Conservation (phyloP, 2,113 vertebrate genomes). For the Callionymus lyra region DNA sequence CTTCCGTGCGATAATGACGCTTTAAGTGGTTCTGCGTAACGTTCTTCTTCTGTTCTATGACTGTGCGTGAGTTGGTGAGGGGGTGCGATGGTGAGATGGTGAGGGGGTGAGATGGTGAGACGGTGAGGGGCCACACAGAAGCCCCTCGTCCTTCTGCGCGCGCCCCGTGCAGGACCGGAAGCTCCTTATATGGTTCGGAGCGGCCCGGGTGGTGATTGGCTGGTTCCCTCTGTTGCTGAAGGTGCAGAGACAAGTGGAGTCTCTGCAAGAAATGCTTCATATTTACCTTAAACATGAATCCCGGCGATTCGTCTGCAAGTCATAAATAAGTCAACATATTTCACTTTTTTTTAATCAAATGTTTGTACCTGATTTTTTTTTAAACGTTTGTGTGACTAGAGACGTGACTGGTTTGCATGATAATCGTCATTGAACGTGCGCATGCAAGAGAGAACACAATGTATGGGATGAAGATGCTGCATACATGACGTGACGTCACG, state of each 20-base stretch:
- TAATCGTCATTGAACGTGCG: background rate
- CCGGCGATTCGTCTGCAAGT: background rate
- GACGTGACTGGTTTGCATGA: no score
- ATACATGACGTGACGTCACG: conserved; percentile 53
- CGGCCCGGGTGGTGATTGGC: conserved; percentile 47
- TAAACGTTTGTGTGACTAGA: background rate
- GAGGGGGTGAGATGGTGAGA: no score
- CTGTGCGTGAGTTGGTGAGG: conserved; percentile 20
- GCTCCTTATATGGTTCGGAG: conserved; percentile 56
- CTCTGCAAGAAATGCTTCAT: no score
- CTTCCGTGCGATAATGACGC: conserved; percentile 14
- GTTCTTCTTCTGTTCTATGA: conserved; percentile 34
- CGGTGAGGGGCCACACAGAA: conserved; percentile 24
- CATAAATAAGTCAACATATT: no score
- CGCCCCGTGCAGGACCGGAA: conserved; percentile 41
- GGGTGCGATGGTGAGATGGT: no score
- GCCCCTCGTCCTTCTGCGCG: conserved; percentile 22
- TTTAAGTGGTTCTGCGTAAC: conserved; percentile 13
- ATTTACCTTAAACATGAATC: conserved; percentile 14
- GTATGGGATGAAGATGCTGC: conserved; percentile 55
- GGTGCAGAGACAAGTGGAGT: conserved; percentile 34
- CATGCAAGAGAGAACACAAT: conserved; percentile 17
- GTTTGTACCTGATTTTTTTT: no score
- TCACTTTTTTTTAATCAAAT: no score
- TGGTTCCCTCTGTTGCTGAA: conserved; percentile 54